Percentiles rank a stretch among this genome's conserved stretches.
Evolutionary conservation across 2,113 vertebrate species (phyloP).

Genomic region (Cryptotis parvus): DNA sequence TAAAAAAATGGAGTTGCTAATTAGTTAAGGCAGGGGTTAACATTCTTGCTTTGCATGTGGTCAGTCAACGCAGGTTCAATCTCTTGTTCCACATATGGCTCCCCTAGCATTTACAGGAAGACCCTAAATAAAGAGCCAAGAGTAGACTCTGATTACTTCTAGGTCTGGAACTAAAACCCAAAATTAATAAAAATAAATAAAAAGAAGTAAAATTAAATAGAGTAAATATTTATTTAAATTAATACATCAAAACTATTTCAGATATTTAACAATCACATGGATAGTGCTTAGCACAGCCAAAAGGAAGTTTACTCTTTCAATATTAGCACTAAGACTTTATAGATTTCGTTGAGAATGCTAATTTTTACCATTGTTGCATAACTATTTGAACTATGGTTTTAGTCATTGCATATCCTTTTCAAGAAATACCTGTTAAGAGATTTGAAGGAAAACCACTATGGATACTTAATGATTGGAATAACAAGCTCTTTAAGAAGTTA

Average conservation of each 20-base stretch:
- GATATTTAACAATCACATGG: not conserved
- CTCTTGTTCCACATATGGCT: too few species aligned
- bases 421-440: not conserved
- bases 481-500: not conserved
- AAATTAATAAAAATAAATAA: not conserved
- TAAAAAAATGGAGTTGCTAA: too few species aligned
- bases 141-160: too few species aligned
- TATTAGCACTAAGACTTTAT: not conserved
- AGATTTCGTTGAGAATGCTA: not conserved
- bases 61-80: too few species aligned
- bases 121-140: too few species aligned
- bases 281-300: not conserved
- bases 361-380: not conserved
- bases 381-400: not conserved
- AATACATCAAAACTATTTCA: not conserved
- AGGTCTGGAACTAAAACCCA: not conserved
- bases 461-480: not conserved
- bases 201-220: not conserved
- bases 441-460: not conserved
- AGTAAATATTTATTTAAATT: not conserved
- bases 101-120: too few species aligned
- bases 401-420: not conserved
- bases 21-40: too few species aligned
- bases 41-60: too few species aligned
- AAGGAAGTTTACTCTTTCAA: not conserved